Evolutionary conservation across 2,888 invertebrate genomes (phyloP), one percentile per base, ranked within the genome.

Genomic region (Chelonus formosanus): DNA sequence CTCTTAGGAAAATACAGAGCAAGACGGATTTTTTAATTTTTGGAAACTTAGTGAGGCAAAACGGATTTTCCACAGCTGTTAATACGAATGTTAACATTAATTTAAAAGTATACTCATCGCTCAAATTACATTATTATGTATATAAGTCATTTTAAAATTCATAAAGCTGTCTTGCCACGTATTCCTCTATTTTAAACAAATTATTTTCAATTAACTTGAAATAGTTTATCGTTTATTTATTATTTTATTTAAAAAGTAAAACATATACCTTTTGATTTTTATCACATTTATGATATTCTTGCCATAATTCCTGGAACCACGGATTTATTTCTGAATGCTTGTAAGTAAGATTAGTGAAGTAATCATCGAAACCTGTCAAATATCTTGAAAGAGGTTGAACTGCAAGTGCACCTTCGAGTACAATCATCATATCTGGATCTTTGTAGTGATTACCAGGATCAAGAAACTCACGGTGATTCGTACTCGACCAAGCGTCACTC

Each of bases 291-390:
- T 85, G 81, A 73, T 85, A 82, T 52, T 84, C 82, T 45, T 79
- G 81, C 86, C 87, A 87, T 72, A 85, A 87, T 71, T 87, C 87
- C 0, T 75, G 59, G 67, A 87, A 87, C 88, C 88, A 88, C 0
- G 87, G 87, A 75, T 87, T 85, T 6, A 78, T 69, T 0, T 71
- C 58, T 32, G 73, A 68, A 71, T 85, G 85, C 0, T 75, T 73
- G 1, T 83, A 78, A 4, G 72, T 77, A 35, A 87, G 74, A 4
- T 72, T 74, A 2, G 78, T 83, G 70, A 88, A 87, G 74, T 88
- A 87, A 1, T 85, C 80, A 72, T 87, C 86, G 74, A 88, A 88
- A 3, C 86, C 87, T 3, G 77, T 75, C 48, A 88, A 75, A 4
- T 75, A 74, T 32, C 80, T 76, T 3, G 85, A 84, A 8, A 87